Conservation (phyloP, 1,140 invertebrate genomes). For the Drosophila repletoides region DNA sequence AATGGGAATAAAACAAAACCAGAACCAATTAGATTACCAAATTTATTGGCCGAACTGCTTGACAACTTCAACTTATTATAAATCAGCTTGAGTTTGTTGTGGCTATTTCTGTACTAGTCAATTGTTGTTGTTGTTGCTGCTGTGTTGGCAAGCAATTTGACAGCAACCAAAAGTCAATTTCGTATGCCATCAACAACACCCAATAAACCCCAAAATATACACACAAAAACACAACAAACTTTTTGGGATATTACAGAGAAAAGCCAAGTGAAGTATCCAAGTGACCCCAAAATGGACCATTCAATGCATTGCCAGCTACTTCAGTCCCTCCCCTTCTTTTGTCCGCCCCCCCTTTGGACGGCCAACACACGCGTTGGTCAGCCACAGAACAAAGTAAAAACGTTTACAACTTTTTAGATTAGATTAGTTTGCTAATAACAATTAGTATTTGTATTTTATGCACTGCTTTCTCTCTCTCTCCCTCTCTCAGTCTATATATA, state of each 20-base stretch:
- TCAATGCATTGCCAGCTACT: constrained; percentile 67
- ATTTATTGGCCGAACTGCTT: constrained; percentile 58
- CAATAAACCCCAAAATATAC: constrained; percentile 66
- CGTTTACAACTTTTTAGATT: constrained; percentile 82
- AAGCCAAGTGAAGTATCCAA: constrained; percentile 47
- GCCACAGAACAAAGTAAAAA: constrained; percentile 75
- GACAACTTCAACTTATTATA: constrained; percentile 62
- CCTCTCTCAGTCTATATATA: constrained; percentile 1
- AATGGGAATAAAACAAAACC: not conserved
- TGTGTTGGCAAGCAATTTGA: constrained; percentile 53
- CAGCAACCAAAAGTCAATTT: constrained; percentile 76
- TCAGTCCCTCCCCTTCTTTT: not conserved
- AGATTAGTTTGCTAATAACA: constrained; percentile 82
- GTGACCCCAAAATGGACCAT: constrained; percentile 71
- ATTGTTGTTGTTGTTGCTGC: constrained; percentile 32
- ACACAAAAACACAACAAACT: constrained; percentile 38
- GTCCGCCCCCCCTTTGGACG: not conserved
- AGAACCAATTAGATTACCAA: constrained; percentile 58
- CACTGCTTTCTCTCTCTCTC: constrained; percentile 28
- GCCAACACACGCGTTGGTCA: constrained; percentile 37
- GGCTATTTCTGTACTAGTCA: constrained; percentile 13
- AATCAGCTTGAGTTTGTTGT: constrained; percentile 45
- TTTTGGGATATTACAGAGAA: constrained; percentile 55
- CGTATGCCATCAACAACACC: constrained; percentile 71
- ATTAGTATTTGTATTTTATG: constrained; percentile 82